Percentiles rank a stretch among this genome's conserved stretches.
Conservation (phyloP, 2,113 vertebrate genomes). For the Pardalotus punctatus region DNA sequence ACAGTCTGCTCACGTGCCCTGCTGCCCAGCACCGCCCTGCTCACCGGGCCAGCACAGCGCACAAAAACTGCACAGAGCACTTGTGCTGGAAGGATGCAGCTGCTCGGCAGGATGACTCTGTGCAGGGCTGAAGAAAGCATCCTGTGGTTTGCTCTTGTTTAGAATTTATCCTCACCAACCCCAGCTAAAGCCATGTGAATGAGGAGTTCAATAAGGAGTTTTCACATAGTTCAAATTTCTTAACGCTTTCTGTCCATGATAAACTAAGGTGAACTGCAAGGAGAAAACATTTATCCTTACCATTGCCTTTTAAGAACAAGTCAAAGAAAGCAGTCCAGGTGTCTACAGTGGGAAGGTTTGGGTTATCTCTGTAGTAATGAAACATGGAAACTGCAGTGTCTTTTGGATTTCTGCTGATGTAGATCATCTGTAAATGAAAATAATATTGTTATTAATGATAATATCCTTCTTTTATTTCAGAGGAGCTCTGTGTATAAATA, state of each 20-base stretch:
- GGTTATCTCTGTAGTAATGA: conserved; percentile 78
- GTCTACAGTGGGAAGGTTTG: conserved; percentile 69
- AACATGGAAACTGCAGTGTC: conserved; percentile 78
- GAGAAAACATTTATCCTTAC: conserved; percentile 35
- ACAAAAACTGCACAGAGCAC: neutral
- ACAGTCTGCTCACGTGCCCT: accelerated
- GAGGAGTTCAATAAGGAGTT: neutral
- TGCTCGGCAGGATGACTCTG: neutral
- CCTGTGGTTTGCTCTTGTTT: neutral
- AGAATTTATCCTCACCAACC: neutral
- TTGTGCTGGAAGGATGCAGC: neutral
- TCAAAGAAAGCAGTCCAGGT: conserved; percentile 72
- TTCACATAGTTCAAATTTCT: neutral
- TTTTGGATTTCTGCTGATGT: conserved; percentile 76
- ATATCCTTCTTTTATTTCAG: neutral
- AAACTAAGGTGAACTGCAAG: neutral
- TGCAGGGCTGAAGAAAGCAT: neutral
- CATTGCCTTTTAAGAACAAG: conserved; percentile 67
- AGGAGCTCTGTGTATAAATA: neutral
- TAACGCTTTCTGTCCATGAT: neutral
- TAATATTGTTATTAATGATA: neutral
- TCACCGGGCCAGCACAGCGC: neutral
- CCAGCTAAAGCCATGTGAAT: neutral
- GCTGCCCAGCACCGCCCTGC: accelerated
- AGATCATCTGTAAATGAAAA: conserved; percentile 68